phyloP scores from a whole-genome alignment of 1,140 invertebrate genomes.

The Hyles euphorbiae region DNA sequence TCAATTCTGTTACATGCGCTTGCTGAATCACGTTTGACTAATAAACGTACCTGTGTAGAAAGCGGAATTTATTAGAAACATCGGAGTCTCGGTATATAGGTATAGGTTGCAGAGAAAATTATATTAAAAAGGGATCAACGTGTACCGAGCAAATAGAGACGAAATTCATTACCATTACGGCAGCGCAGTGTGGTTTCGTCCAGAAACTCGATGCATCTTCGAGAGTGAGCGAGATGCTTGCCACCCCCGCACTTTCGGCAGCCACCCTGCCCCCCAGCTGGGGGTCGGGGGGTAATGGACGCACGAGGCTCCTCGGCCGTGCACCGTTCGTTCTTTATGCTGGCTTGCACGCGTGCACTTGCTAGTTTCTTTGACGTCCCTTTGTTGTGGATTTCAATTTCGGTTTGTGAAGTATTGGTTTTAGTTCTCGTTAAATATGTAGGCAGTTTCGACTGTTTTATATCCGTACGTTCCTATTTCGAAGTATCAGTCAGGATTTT shows the following conservation, averaged over 20 bases:
- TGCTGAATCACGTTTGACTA: too few species aligned
- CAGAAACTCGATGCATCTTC: constrained; percentile 68
- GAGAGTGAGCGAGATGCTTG: constrained; percentile 55
- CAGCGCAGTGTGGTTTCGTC: constrained; percentile 61
- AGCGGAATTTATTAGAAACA: too few species aligned
- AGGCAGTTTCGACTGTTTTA: too few species aligned
- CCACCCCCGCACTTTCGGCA: constrained; percentile 53
- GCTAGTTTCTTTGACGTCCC: constrained; percentile 71
- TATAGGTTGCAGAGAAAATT: too few species aligned
- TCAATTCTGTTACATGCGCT: too few species aligned
- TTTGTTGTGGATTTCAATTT: constrained; percentile 73
- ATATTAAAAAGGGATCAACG: neutral
- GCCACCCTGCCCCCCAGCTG: constrained; percentile 27
- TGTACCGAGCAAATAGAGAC: constrained; percentile 17
- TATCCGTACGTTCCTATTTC: too few species aligned
- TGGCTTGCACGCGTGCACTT: constrained; percentile 66
- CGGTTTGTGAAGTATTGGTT: constrained; percentile 18
- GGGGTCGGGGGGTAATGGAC: constrained; percentile 60
- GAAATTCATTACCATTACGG: constrained; percentile 63
- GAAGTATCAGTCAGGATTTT: too few species aligned
- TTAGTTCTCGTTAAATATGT: neutral
- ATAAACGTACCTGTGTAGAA: too few species aligned
- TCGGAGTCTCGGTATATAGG: too few species aligned
- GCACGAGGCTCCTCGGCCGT: constrained; percentile 64
- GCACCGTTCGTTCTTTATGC: constrained; percentile 63